Evolutionary conservation across 2,888 invertebrate species (phyloP).

Genomic region (Galeopsomyia nigrocyanea): DNA sequence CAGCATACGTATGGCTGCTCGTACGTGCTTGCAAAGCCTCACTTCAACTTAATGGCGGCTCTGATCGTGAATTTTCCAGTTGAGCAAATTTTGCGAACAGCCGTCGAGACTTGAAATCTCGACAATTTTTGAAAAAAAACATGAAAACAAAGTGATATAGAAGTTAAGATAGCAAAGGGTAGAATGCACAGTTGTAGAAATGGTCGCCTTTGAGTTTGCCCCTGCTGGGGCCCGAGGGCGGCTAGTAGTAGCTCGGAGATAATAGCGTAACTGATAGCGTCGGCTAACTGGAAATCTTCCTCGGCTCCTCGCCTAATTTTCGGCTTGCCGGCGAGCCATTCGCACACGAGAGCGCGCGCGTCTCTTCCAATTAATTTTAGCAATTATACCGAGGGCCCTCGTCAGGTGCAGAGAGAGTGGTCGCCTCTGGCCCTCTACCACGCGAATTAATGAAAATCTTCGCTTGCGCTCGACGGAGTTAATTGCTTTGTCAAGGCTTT

Average conservation of each 20-base stretch:
- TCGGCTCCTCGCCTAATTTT: constrained; percentile 63
- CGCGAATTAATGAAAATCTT: constrained; percentile 34
- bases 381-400: constrained; percentile 30
- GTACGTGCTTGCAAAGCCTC: no score
- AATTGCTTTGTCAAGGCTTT: no score
- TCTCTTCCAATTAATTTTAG: constrained; percentile 46
- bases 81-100: no score
- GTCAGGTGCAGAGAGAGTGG: not conserved
- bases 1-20: no score
- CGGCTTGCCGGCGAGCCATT: constrained; percentile 63
- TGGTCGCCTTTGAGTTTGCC: constrained; percentile 52
- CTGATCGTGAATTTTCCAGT: no score
- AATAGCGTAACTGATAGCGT: constrained; percentile 68
- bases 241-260: constrained; percentile 57
- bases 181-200: no score
- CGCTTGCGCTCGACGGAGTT: not conserved
- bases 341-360: constrained; percentile 1
- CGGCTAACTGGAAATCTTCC: constrained; percentile 61
- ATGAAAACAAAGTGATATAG: no score
- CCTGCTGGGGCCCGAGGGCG: constrained; percentile 52
- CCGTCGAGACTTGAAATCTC: no score
- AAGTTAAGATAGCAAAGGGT: no score
- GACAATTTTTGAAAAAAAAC: no score
- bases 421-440: not conserved
- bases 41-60: no score